These are phyloP conservation scores for Brachylomia viminalis DNA, from an alignment of 2,888 invertebrate genomes.

Conservation along the genomic window DNA sequence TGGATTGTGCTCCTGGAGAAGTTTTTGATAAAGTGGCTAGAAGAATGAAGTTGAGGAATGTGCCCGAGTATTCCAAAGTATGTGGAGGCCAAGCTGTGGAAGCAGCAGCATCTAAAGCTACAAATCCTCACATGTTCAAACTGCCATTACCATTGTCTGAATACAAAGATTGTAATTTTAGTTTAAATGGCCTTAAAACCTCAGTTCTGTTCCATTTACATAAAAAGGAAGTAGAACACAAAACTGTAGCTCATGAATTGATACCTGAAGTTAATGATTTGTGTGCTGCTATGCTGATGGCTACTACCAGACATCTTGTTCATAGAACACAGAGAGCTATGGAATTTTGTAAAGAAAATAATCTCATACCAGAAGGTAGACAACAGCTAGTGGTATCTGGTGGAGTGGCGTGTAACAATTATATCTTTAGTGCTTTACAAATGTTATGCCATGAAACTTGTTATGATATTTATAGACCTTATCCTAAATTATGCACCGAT, in stretches of 20 bases:
- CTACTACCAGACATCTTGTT: slow-evolving; percentile 94
- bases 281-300: slow-evolving; percentile 95
- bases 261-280: slow-evolving; percentile 95
- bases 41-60: slow-evolving; percentile 94
- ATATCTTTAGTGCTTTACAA: slow-evolving; percentile 93
- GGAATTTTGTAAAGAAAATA: slow-evolving; percentile 92
- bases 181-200: slow-evolving; percentile 96
- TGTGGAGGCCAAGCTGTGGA: slow-evolving; percentile 97
- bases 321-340: slow-evolving; percentile 96
- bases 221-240: slow-evolving; percentile 91
- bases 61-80: slow-evolving; percentile 93
- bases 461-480: slow-evolving; percentile 94
- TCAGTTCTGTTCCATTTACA: slow-evolving; percentile 89
- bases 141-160: slow-evolving; percentile 92
- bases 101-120: slow-evolving; percentile 93
- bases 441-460: slow-evolving; percentile 92
- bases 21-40: slow-evolving; percentile 98
- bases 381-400: slow-evolving; percentile 96
- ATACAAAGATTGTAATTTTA: slow-evolving; percentile 96
- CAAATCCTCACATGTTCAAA: slow-evolving; percentile 92
- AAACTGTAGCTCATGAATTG: slow-evolving; percentile 92
- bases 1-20: slow-evolving; percentile 98
- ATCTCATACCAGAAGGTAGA: slow-evolving; percentile 92
- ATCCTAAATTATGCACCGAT: slow-evolving; percentile 97
- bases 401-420: slow-evolving; percentile 98